phyloP scores from a whole-genome alignment of 1,140 invertebrate species.

The Bacillus rossius region DNA sequence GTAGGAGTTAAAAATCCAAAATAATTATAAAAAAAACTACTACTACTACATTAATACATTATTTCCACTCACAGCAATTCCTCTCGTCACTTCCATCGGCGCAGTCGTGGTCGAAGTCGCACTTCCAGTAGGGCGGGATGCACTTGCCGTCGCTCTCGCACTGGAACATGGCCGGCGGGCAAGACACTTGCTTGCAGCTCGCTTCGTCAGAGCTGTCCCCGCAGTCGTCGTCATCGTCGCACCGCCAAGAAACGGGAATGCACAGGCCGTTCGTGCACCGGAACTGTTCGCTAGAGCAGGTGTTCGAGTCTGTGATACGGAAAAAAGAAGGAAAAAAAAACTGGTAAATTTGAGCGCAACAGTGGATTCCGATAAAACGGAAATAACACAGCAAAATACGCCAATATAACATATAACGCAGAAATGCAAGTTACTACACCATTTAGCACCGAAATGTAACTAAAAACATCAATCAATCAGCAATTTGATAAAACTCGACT shows the following conservation, averaged over 20 bases:
- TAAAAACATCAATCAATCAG: too few species aligned
- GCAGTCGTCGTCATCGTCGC: conserved; percentile 40
- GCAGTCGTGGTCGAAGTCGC: conserved; percentile 65
- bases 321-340: neutral
- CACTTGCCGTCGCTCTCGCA: conserved; percentile 51
- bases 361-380: too few species aligned
- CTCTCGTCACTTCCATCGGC: conserved; percentile 52
- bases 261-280: conserved; percentile 60
- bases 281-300: conserved; percentile 56
- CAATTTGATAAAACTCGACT: too few species aligned
- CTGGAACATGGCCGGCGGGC: conserved; percentile 35
- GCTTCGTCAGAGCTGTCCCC: conserved; percentile 44
- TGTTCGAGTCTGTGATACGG: conserved; percentile 34
- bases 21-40: too few species aligned
- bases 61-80: conserved; percentile 36
- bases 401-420: too few species aligned
- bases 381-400: too few species aligned
- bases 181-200: conserved; percentile 36
- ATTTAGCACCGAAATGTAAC: too few species aligned
- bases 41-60: too few species aligned
- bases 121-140: conserved; percentile 65
- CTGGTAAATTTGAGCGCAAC: too few species aligned
- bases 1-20: too few species aligned
- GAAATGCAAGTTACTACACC: too few species aligned
- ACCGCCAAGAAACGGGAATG: conserved; percentile 57